Percentiles rank a stretch among this genome's conserved stretches.
phyloP scores from a whole-genome alignment of 2,888 invertebrate species.

The Oligia fasciuncula region DNA sequence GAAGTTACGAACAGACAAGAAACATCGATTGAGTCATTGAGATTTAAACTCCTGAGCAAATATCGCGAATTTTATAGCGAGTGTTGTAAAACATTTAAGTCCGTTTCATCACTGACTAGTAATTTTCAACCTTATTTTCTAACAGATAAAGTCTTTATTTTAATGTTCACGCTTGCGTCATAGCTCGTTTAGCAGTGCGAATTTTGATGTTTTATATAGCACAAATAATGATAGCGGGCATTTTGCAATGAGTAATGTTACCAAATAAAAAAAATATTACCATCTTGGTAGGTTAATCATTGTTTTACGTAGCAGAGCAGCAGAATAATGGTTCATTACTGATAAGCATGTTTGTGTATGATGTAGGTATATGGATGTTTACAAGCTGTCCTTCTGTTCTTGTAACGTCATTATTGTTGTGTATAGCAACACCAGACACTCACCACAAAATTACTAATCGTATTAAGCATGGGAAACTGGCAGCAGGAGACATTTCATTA shows the following conservation, averaged over 20 bases:
- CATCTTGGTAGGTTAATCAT: constrained; percentile 4
- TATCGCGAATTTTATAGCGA: neutral
- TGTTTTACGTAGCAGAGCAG: neutral
- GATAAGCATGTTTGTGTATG: neutral
- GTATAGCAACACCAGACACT: neutral
- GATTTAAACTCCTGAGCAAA: constrained; percentile 2
- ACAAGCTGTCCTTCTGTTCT: neutral
- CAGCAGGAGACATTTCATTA: neutral
- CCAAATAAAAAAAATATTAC: constrained; percentile 26
- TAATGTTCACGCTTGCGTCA: neutral
- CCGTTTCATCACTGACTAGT: neutral
- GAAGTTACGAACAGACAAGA: neutral
- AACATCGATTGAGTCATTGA: constrained; percentile 19
- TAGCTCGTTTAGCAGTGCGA: constrained; percentile 27
- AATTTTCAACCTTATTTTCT: neutral
- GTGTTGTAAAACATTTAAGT: constrained; percentile 1
- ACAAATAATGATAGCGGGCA: constrained; percentile 25
- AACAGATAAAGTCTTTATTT: neutral
- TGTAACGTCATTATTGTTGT: neutral
- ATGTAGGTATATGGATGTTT: neutral
- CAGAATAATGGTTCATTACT: neutral
- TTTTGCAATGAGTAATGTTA: constrained; percentile 38
- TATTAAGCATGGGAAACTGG: neutral
- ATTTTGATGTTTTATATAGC: constrained; percentile 21
- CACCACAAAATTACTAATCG: neutral